Percentiles rank a stretch among this genome's conserved stretches.
These are phyloP conservation scores for Crotalus tigris DNA, from an alignment of 2,113 vertebrate species.

Conservation along the genomic window DNA sequence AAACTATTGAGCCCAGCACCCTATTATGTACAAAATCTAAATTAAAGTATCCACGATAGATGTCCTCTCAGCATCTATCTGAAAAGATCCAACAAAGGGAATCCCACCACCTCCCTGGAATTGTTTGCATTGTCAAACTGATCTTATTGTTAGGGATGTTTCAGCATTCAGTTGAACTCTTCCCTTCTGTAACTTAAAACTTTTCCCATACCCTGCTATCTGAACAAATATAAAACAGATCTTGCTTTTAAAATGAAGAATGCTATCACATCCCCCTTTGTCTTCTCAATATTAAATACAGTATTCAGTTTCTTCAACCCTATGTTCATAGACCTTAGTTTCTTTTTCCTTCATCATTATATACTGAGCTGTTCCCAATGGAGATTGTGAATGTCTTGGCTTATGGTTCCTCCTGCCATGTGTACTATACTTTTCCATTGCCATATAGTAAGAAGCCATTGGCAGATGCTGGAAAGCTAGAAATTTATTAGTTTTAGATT, in stretches of 20 bases:
- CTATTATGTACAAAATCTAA: background rate
- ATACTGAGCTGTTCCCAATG: background rate
- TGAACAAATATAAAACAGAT: background rate
- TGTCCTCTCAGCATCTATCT: background rate
- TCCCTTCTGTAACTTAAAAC: background rate
- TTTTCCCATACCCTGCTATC: background rate
- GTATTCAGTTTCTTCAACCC: background rate
- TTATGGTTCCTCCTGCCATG: background rate
- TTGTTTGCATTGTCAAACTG: background rate
- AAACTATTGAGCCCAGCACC: background rate
- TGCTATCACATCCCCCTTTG: background rate
- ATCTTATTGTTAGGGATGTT: background rate
- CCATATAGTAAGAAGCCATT: background rate
- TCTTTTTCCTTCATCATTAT: background rate
- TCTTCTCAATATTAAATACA: background rate
- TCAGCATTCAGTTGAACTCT: background rate
- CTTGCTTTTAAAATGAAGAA: background rate
- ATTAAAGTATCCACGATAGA: background rate
- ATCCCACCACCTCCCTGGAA: background rate
- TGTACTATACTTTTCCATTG: background rate
- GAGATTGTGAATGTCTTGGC: background rate
- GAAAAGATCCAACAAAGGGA: background rate
- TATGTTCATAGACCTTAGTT: background rate
- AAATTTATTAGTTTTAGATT: background rate
- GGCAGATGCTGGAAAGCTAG: background rate